These are phyloP conservation scores for Urocolius indicus DNA, from an alignment of 2,113 vertebrate genomes.

Conservation along the genomic window DNA sequence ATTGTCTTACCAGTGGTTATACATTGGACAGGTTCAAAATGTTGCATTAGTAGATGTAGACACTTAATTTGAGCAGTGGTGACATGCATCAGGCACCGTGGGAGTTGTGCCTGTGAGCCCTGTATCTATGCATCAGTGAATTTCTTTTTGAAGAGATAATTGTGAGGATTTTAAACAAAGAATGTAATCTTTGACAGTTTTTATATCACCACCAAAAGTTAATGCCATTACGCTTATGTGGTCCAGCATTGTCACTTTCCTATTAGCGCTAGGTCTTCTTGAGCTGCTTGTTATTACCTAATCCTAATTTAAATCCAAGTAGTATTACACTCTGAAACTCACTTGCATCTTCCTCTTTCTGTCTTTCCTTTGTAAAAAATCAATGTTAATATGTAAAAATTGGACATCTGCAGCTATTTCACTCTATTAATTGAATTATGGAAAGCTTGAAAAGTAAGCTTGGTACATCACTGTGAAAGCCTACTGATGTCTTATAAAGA, in stretches of 20 bases:
- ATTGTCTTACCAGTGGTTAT: not conserved
- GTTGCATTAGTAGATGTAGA: not conserved
- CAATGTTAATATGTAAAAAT: slow-evolving; percentile 19
- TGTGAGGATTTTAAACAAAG: slow-evolving; percentile 33
- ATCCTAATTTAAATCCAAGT: not conserved
- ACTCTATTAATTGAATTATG: slow-evolving; percentile 28
- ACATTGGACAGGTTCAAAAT: not conserved
- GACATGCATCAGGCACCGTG: not conserved
- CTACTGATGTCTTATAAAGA: slow-evolving; percentile 17
- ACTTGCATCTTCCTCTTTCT: not conserved
- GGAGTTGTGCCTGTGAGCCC: not conserved
- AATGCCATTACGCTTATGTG: not conserved
- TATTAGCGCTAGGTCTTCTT: not conserved
- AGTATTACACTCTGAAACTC: not conserved
- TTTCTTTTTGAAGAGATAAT: slow-evolving; percentile 17
- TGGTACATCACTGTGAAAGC: not conserved
- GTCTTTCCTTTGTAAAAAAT: slow-evolving; percentile 43
- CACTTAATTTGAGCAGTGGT: slow-evolving; percentile 1
- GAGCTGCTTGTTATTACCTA: not conserved
- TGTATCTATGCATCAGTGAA: not conserved
- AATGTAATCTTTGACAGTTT: slow-evolving; percentile 8
- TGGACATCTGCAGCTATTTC: not conserved
- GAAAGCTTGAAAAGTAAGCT: slow-evolving; percentile 10
- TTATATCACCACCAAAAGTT: not conserved
- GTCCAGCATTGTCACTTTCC: not conserved